phyloP scores from a whole-genome alignment of 1,140 invertebrate genomes.

The Phortica variegata region DNA sequence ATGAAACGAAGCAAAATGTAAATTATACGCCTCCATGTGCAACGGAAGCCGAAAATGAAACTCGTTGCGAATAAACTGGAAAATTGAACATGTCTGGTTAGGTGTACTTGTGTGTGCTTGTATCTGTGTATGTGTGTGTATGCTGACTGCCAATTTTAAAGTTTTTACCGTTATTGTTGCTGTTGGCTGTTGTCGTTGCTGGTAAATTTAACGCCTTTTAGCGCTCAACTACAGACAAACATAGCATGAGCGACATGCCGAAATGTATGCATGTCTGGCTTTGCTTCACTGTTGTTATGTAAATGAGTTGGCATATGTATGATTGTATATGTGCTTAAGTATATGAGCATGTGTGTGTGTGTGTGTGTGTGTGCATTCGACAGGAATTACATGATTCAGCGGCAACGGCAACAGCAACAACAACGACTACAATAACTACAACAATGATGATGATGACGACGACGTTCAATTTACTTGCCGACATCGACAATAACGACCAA shows the following conservation, averaged over 20 bases:
- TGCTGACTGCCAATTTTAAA: conserved; percentile 33
- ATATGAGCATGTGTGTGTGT: too few species aligned
- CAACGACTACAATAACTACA: background rate
- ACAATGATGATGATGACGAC: background rate
- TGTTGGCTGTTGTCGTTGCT: conserved; percentile 16
- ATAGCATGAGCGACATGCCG: background rate
- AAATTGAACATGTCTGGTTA: conserved; percentile 29
- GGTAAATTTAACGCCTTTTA: conserved; percentile 49
- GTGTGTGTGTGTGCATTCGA: conserved; percentile 26
- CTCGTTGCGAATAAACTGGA: conserved; percentile 42
- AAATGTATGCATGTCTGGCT: conserved; percentile 9
- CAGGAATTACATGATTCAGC: conserved; percentile 23
- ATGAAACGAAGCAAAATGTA: conserved; percentile 48
- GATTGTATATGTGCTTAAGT: too few species aligned
- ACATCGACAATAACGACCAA: conserved; percentile 3
- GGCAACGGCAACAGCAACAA: conserved; percentile 20
- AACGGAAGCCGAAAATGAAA: conserved; percentile 30
- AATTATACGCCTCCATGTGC: conserved; percentile 35
- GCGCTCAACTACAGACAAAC: conserved; percentile 30
- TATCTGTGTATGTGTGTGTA: conserved; percentile 14
- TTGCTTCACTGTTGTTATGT: conserved; percentile 35
- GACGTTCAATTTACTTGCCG: conserved; percentile 5
- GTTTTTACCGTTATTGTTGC: conserved; percentile 25
- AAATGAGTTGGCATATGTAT: conserved; percentile 25
- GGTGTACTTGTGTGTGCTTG: conserved; percentile 1